Conservation (phyloP, 2,888 invertebrate species). For the Oscheius sp. region DNA sequence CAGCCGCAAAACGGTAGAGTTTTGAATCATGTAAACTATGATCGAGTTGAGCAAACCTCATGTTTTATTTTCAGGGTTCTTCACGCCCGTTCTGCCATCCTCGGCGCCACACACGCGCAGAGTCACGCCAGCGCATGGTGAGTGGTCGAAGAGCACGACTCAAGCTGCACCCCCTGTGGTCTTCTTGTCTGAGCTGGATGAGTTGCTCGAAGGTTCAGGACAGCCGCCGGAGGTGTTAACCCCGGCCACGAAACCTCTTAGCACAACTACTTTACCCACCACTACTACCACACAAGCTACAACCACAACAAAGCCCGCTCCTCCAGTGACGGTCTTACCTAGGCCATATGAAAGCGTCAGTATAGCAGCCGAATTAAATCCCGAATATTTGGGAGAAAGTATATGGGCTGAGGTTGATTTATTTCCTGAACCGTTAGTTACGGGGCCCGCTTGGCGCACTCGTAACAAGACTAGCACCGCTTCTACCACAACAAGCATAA, state of each 20-base stretch:
- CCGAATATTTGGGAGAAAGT: conserved; percentile 52
- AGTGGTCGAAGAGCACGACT: conserved; percentile 31
- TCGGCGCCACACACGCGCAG: conserved; percentile 25
- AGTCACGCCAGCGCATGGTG: conserved; percentile 32
- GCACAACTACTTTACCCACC: conserved; percentile 35
- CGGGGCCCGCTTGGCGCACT: conserved; percentile 53
- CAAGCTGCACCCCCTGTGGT: conserved; percentile 22
- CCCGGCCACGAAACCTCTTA: conserved; percentile 38
- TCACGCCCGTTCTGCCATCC: conserved; percentile 65
- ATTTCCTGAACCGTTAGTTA: conserved; percentile 50
- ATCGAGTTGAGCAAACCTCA: not conserved
- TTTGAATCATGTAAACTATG: conserved; percentile 2
- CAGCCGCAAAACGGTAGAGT: conserved; percentile 9
- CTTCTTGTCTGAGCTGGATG: conserved; percentile 29
- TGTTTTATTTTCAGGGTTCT: conserved; percentile 60
- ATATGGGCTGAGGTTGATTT: conserved; percentile 48
- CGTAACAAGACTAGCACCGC: conserved; percentile 37
- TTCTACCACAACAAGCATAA: conserved; percentile 33
- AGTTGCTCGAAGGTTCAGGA: conserved; percentile 39
- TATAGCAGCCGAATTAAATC: conserved; percentile 53
- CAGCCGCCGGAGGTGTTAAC: conserved; percentile 34
- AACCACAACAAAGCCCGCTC: not conserved
- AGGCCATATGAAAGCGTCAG: conserved; percentile 54
- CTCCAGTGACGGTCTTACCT: conserved; percentile 44
- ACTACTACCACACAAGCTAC: conserved; percentile 28